Evolutionary conservation across 2,888 invertebrate genomes (phyloP), one percentile per base, ranked within the genome.

Genomic region (Smittia sp.): DNA sequence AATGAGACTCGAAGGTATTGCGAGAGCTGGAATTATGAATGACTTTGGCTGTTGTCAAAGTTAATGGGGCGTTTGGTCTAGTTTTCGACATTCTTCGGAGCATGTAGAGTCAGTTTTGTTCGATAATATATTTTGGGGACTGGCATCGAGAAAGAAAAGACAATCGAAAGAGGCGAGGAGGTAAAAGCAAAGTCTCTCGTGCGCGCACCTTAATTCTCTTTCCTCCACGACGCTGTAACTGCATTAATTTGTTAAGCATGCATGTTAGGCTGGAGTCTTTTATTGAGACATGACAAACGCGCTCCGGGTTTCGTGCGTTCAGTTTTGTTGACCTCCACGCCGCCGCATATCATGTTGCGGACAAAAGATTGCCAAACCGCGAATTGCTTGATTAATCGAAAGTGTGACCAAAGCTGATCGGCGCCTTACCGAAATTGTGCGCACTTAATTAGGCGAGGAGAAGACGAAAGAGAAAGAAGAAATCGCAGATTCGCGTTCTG

Each of bases 51-150:
- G 63, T 27, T 20, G 58, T 69, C 18, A 54, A 67, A 69, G 25
- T 69, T 69, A 69, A 69, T 69, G 41, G 69, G 54, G 69, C 69
- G 54, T 69, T 69, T 69, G 69, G 52, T 69, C 69, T 69, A 69
- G 69, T 54, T 69, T 66, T 22, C 27, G 27, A 24, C 27, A 65
- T 65, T 27, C 20, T 38, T 39, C 54, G 15, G 11, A 54, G 52
- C 52, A 69, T 69, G 18, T 46, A 46, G 11, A 46, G 11, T 58
- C 20, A 58, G 18, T 58, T 20, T 58, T 20, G 18, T 58, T 58
- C 15, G 11, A 22, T 18, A 22, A 18, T 22, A 58, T 22, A 20
- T 18, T 58, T 32, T 9, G 46, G 46, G 46, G 46, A 46, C 46
- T 46, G 46, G 46, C 46, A 46, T 46, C 38, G 32, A 66, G 41